These are phyloP conservation scores for Anarrhichthys ocellatus DNA, from an alignment of 2,113 vertebrate species.

Conservation along the genomic window DNA sequence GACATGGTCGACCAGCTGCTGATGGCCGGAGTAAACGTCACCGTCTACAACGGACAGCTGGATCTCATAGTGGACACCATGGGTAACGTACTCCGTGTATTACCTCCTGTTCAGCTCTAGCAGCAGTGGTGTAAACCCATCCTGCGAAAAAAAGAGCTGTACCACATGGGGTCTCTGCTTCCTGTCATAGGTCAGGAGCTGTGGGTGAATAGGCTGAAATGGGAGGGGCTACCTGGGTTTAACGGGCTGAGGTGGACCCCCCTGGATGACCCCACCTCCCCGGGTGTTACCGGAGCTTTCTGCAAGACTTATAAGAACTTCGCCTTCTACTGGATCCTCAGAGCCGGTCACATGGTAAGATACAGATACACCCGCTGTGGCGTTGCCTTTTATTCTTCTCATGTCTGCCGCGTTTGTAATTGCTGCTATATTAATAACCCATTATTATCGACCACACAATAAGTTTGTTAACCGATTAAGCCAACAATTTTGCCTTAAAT, in stretches of 20 bases:
- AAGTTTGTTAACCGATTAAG: not conserved
- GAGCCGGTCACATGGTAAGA: constrained; percentile 96
- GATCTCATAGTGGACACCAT: constrained; percentile 98
- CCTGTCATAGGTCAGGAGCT: constrained; percentile 89
- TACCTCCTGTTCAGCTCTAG: too few relatives aligned
- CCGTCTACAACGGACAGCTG: constrained; percentile 94
- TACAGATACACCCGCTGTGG: not conserved
- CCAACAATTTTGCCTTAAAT: not conserved
- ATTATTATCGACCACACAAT: not conserved
- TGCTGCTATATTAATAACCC: not conserved
- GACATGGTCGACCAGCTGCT: constrained; percentile 89
- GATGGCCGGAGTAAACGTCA: constrained; percentile 88
- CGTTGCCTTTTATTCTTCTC: not conserved
- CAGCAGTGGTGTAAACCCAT: not conserved
- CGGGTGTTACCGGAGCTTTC: constrained; percentile 88
- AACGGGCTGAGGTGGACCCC: constrained; percentile 88
- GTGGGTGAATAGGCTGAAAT: constrained; percentile 92
- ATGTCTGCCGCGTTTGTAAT: not conserved
- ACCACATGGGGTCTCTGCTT: not conserved
- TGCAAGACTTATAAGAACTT: constrained; percentile 91
- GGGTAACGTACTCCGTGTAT: constrained; percentile 78
- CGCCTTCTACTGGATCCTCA: constrained; percentile 96
- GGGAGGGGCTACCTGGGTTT: constrained; percentile 86
- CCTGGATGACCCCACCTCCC: constrained; percentile 80
- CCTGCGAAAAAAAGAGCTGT: not conserved